These are phyloP conservation scores for Pectinophora gossypiella DNA, from an alignment of 1,140 invertebrate species.

Conservation along the genomic window DNA sequence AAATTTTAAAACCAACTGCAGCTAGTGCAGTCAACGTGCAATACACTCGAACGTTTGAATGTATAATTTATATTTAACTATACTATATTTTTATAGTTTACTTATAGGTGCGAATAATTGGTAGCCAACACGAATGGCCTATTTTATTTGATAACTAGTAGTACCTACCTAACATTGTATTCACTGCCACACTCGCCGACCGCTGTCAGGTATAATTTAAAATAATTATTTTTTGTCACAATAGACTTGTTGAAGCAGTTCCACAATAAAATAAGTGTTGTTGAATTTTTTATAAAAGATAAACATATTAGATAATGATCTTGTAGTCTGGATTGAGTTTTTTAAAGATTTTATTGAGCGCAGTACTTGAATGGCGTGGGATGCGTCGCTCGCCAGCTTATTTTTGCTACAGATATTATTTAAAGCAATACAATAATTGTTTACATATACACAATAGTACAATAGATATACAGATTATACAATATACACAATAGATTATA, in stretches of 20 bases:
- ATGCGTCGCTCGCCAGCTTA: slow-evolving; percentile 59
- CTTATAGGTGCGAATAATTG: slow-evolving; percentile 51
- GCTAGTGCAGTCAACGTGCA: slow-evolving; percentile 52
- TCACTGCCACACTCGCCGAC: slow-evolving; percentile 71
- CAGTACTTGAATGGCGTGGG: slow-evolving; percentile 25
- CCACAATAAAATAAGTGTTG: slow-evolving; percentile 73
- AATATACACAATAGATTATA: slow-evolving; percentile 69
- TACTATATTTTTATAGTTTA: slow-evolving; percentile 17
- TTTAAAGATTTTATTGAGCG: slow-evolving; percentile 70
- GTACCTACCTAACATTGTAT: slow-evolving; percentile 35
- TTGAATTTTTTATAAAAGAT: slow-evolving; percentile 75
- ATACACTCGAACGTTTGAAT: slow-evolving; percentile 45
- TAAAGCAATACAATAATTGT: slow-evolving; percentile 41
- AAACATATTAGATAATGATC: slow-evolving; percentile 72
- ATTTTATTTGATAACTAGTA: slow-evolving; percentile 31
- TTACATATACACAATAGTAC: slow-evolving; percentile 63
- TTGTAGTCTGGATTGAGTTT: slow-evolving; percentile 74
- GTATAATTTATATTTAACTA: slow-evolving; percentile 38
- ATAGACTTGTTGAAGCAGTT: slow-evolving; percentile 73
- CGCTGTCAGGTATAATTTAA: slow-evolving; percentile 56
- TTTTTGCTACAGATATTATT: slow-evolving; percentile 60
- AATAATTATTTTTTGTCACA: slow-evolving; percentile 62
- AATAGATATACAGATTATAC: slow-evolving; percentile 68
- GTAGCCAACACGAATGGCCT: slow-evolving; percentile 70
- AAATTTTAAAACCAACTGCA: slow-evolving; percentile 32